These are phyloP conservation scores for Thinocorus orbignyianus DNA, from an alignment of 2,113 vertebrate species.

Conservation along the genomic window DNA sequence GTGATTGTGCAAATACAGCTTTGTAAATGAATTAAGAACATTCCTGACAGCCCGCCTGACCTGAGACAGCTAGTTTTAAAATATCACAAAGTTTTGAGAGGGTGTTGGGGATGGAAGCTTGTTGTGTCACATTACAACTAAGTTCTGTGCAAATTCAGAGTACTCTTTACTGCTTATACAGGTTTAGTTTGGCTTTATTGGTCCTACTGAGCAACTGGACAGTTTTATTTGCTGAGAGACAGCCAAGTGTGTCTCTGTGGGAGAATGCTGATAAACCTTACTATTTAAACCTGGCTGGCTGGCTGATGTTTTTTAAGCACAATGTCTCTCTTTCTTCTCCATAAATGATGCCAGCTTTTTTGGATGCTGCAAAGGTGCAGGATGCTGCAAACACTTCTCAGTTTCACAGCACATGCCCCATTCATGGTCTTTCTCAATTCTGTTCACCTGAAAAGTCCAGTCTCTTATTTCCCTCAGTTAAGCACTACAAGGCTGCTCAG, in stretches of 20 bases:
- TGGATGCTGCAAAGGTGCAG: not conserved
- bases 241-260: not conserved
- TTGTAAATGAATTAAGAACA: not conserved
- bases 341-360: not conserved
- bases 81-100: not conserved
- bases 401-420: rapidly evolving
- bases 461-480: not conserved
- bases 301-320: not conserved
- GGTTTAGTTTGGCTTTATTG: not conserved
- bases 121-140: not conserved
- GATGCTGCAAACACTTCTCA: not conserved
- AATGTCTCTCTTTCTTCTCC: not conserved
- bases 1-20: not conserved
- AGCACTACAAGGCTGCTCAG: not conserved
- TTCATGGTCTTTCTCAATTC: not conserved
- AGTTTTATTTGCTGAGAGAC: not conserved
- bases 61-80: not conserved
- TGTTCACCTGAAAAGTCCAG: not conserved
- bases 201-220: not conserved
- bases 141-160: not conserved
- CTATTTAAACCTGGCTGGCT: not conserved
- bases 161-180: not conserved
- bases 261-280: not conserved
- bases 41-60: not conserved
- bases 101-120: not conserved